Evolutionary conservation across 2,888 invertebrate species (phyloP).

Genomic region (Synergus umbraculus): DNA sequence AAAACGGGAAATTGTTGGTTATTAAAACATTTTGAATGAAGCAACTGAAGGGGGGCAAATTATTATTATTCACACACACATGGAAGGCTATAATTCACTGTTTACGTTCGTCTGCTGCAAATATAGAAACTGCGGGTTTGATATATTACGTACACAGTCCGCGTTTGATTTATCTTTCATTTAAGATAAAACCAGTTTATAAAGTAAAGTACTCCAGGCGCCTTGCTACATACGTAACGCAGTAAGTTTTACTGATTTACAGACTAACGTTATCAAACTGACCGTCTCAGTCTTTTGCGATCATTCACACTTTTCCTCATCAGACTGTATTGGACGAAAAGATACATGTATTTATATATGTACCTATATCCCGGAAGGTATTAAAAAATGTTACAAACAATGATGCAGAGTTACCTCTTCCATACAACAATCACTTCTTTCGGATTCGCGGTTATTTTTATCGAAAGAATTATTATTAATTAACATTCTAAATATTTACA

Average conservation of each 20-base stretch:
- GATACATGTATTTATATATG: not conserved
- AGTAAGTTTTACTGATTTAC: constrained; percentile 56
- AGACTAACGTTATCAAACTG: constrained; percentile 52
- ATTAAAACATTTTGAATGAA: constrained; percentile 8
- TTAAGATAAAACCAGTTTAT: constrained; percentile 61
- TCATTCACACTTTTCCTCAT: constrained; percentile 22
- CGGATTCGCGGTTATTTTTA: not conserved
- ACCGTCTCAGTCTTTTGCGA: constrained; percentile 4
- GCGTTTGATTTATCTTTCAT: constrained; percentile 57
- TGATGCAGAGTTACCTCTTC: not conserved
- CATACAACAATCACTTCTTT: not conserved
- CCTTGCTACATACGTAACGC: constrained; percentile 52
- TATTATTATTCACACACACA: constrained; percentile 34
- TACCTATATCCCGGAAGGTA: not conserved
- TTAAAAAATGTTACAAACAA: not conserved
- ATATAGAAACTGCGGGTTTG: constrained; percentile 51
- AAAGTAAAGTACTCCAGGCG: constrained; percentile 57
- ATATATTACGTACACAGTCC: constrained; percentile 50
- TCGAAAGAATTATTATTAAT: not conserved
- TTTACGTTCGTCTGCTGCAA: constrained; percentile 49
- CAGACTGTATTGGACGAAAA: not conserved
- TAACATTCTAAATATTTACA: no score
- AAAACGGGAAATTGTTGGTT: not conserved
- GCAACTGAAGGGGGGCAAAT: not conserved
- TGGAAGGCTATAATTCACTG: constrained; percentile 50